These are phyloP conservation scores for Itoplectis maculator DNA, from an alignment of 2,888 invertebrate genomes.

Conservation along the genomic window DNA sequence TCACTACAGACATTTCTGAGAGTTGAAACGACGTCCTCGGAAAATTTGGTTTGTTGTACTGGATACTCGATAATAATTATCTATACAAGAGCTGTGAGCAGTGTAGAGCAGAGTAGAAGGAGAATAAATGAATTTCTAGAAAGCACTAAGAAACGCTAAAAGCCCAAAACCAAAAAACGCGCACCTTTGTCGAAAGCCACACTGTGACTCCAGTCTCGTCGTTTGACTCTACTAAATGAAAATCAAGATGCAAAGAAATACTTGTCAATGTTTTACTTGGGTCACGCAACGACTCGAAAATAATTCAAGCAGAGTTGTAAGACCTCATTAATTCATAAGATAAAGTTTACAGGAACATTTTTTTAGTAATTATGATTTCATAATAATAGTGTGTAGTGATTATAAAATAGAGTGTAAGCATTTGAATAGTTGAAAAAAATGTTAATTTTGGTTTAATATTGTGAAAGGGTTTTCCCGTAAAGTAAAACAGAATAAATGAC, in stretches of 20 bases:
- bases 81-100: constrained; percentile 14
- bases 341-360: no score
- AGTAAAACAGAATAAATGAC: no score
- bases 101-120: constrained; percentile 27
- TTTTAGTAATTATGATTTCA: no score
- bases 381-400: no score
- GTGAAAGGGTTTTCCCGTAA: no score
- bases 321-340: no score
- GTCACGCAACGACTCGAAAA: background rate
- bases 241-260: background rate
- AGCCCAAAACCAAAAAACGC: constrained; percentile 60
- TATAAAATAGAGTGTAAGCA: no score
- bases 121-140: constrained; percentile 40
- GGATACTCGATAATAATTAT: constrained; percentile 15
- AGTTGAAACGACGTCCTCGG: background rate
- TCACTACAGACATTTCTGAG: background rate
- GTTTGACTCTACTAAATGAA: background rate
- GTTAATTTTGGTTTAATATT: no score
- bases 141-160: constrained; percentile 51
- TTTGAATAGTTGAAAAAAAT: no score
- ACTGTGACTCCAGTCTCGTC: background rate
- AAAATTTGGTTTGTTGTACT: background rate
- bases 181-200: constrained; percentile 20
- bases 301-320: no score
- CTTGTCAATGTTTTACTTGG: background rate